Conservation (phyloP, 2,888 invertebrate species). For the Agrenia bidenticulata region DNA sequence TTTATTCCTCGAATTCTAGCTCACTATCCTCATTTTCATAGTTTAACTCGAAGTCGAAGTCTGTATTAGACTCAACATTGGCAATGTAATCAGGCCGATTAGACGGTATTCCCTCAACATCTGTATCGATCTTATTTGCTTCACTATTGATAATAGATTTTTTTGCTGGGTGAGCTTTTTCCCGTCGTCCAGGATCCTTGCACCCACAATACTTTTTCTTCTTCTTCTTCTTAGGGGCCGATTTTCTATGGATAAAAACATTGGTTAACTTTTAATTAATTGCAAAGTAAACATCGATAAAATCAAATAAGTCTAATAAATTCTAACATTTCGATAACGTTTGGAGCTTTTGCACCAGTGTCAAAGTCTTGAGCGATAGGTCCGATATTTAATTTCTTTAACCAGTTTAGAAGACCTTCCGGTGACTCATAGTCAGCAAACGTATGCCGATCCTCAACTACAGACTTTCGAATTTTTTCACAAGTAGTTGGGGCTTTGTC, state of each 20-base stretch:
- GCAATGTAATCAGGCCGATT: no score
- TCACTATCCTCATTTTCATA: not conserved
- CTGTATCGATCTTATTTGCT: no score
- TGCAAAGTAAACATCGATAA: not conserved
- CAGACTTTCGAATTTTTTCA: no score
- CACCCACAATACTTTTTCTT: slow-evolving; percentile 28
- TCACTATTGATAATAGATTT: no score
- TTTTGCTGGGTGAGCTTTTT: slow-evolving; percentile 9
- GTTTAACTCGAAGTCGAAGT: no score
- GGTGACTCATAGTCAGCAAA: not conserved
- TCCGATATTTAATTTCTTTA: slow-evolving; percentile 33
- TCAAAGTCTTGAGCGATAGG: slow-evolving; percentile 27
- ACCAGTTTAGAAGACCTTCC: slow-evolving; percentile 24
- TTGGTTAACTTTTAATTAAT: no score
- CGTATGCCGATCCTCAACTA: no score
- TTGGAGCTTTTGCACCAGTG: slow-evolving; percentile 1
- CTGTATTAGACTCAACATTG: no score
- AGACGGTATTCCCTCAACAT: no score
- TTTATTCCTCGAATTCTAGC: slow-evolving; percentile 1
- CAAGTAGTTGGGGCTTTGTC: no score
- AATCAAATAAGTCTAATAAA: not conserved
- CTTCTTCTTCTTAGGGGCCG: slow-evolving; percentile 12
- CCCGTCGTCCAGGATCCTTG: slow-evolving; percentile 27
- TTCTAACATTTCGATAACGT: slow-evolving; percentile 9
- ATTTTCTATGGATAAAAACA: not conserved